A percentile compares a stretch with the other conserved stretches of the same genome.
phyloP scores from a whole-genome alignment of 2,797 vertebrate species.

The Alcedo atthis region DNA sequence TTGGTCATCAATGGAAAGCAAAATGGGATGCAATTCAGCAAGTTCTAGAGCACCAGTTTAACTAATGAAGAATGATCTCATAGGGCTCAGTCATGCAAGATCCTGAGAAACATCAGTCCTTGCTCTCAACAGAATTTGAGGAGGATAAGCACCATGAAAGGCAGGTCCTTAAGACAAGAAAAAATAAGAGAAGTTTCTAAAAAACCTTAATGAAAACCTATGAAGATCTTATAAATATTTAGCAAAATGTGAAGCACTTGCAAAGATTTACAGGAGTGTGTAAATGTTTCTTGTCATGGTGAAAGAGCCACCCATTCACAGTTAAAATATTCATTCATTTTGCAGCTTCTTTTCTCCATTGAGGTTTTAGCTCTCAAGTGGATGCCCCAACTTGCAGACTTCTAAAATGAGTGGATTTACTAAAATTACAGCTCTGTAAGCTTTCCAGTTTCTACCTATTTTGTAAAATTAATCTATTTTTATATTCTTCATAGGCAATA shows the following conservation, averaged over 20 bases:
- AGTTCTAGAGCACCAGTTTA: too few species aligned
- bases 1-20: too few species aligned
- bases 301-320: background rate
- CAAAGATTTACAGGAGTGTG: background rate
- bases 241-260: background rate
- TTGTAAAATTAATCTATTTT: background rate
- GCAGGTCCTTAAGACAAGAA: too few species aligned
- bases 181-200: too few species aligned
- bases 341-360: background rate
- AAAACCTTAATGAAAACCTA: too few species aligned
- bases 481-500: background rate
- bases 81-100: too few species aligned
- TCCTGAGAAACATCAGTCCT: too few species aligned
- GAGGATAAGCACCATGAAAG: too few species aligned
- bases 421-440: background rate
- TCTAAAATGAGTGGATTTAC: background rate
- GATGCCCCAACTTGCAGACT: background rate
- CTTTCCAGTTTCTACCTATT: background rate
- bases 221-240: too few species aligned
- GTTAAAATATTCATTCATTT: background rate
- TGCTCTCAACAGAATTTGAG: too few species aligned
- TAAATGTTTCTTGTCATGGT: background rate
- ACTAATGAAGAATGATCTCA: too few species aligned
- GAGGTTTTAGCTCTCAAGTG: background rate
- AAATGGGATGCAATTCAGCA: too few species aligned